Evolutionary conservation across 92 coral and sea anemone species (phyloP), one percentile per base, ranked within the genome.

Genomic region (Zoanthus gigantus): DNA sequence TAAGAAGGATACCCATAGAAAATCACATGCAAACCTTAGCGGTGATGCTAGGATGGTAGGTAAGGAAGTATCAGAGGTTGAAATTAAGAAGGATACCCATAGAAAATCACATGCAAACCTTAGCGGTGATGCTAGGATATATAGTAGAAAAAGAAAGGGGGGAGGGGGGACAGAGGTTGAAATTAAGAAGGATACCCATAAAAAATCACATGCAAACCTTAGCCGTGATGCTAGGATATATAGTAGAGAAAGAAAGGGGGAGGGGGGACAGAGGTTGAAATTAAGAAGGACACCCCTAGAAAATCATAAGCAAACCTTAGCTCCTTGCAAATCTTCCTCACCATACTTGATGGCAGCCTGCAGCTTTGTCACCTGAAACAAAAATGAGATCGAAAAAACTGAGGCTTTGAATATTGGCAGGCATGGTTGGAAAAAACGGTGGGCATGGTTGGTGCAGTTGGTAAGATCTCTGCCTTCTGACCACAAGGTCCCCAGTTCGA

Each of bases 281-380:
- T 58, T 2, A 58, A 23, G 69, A 8, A n/a, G 76, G 46, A 6
- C 34, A 72, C 48, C 14, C 48, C 34, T 18, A 17, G 32, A 17
- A 5, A 18, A 16, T 14, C 65, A 13, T 3, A 28, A 14, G 45
- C 73, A 50, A 31, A 96, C 99, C 99, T 96, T 95, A 6, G 99
- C 99, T 6, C 98, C 99, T 54, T 96, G 99, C 30, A 96, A 85
- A 82, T 96, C 99, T 46, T 96, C 99, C 71, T 96, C 98, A 8
- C 96, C 98, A 92, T 96, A 96, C 58, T 95, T 93, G 54, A 96
- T 96, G 65, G 99, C 99, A 84, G 99, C 99, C 87, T 96, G 99
- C 9, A 96, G 93, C 76, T 96, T 96, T 79, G 96, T 77, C 67
- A 96, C 94, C 99, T 96, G 57, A 1, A 72, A 1, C 65, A 45